Evolutionary conservation across 2,113 vertebrate species (phyloP).

Genomic region (Connochaetes taurinus): DNA sequence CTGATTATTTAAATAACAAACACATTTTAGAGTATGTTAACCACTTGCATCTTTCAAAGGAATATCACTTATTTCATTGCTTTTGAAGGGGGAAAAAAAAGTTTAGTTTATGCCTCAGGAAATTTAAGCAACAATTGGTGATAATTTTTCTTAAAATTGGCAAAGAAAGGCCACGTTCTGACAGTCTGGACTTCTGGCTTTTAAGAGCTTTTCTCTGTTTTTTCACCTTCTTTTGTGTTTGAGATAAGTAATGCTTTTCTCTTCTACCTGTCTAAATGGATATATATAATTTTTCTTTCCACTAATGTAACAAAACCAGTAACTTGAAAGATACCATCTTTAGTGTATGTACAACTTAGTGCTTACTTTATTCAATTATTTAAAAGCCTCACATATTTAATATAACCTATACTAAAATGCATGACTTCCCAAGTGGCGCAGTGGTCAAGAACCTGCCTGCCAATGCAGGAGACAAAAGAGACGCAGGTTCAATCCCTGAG

Average conservation of each 20-base stretch:
- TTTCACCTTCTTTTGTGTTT: neutral
- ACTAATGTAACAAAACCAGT: neutral
- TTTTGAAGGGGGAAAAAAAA: neutral
- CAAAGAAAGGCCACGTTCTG: neutral
- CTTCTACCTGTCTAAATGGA: neutral
- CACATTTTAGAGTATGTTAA: neutral
- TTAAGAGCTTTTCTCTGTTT: neutral
- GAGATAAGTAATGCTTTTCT: neutral
- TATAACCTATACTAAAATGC: neutral
- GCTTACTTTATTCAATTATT: conserved; percentile 5
- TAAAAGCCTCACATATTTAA: neutral
- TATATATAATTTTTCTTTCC: neutral
- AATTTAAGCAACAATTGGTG: neutral
- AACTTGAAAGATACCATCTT: neutral
- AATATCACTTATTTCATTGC: neutral
- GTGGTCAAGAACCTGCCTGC: neutral
- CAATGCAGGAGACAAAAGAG: neutral
- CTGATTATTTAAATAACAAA: neutral
- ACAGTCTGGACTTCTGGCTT: neutral
- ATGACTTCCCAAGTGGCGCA: neutral
- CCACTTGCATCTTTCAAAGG: neutral
- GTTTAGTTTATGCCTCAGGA: neutral
- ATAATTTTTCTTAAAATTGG: neutral
- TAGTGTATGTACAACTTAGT: neutral
- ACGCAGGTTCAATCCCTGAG: neutral